Evolutionary conservation across 2,113 vertebrate genomes (phyloP).

Genomic region (Ammodytes marinus): DNA sequence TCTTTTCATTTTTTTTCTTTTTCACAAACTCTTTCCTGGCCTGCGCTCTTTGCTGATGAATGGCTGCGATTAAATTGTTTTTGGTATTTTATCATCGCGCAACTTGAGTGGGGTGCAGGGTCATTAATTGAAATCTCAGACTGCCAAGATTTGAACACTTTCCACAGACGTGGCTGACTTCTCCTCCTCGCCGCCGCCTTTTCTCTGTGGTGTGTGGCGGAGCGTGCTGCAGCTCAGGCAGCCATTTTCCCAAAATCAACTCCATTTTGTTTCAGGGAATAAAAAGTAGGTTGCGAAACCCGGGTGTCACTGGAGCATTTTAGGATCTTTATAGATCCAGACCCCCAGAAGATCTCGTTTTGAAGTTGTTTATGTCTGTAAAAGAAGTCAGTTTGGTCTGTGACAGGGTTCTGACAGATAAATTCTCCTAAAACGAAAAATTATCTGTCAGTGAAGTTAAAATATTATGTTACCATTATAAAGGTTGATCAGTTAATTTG

Average conservation of each 20-base stretch:
- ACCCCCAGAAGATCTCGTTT: not conserved
- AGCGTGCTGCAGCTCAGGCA: constrained; percentile 50
- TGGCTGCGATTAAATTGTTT: constrained; percentile 43
- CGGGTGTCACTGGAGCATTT: constrained; percentile 43
- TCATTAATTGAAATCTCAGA: constrained; percentile 61
- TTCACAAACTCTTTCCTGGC: constrained; percentile 23
- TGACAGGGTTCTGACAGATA: not conserved
- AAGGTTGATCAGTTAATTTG: not conserved
- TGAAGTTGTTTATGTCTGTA: not conserved
- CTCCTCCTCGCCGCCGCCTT: constrained; percentile 26
- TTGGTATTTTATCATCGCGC: constrained; percentile 42
- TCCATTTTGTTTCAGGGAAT: constrained; percentile 81
- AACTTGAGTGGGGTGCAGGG: constrained; percentile 29
- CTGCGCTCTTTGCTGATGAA: constrained; percentile 40
- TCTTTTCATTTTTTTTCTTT: not conserved
- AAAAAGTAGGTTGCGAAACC: constrained; percentile 69
- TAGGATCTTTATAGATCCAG: constrained; percentile 42
- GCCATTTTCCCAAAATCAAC: constrained; percentile 82
- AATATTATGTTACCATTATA: not conserved
- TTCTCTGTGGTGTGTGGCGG: constrained; percentile 36
- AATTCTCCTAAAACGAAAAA: not conserved
- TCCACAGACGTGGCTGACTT: constrained; percentile 43
- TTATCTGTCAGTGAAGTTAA: not conserved
- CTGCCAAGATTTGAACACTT: constrained; percentile 31
- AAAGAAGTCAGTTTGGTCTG: not conserved